Evolutionary conservation across 2,113 vertebrate species (phyloP), one percentile per base, ranked within the genome.

Genomic region (Otus sunia): DNA sequence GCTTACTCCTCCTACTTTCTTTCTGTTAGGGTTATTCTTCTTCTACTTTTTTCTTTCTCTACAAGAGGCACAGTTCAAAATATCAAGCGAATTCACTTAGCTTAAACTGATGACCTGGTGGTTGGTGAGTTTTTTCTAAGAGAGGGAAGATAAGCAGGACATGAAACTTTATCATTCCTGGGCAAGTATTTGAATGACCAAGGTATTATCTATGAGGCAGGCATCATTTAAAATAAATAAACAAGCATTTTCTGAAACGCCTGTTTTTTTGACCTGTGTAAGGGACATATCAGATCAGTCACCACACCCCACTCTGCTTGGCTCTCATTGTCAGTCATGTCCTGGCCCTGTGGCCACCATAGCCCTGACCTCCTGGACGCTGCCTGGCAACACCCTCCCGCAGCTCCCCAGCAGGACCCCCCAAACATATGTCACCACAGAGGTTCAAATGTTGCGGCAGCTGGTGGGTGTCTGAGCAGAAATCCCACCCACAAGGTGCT

Each of bases 311-410:
- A 47, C 10, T 21, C 32, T 68, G 12, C 29, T 39, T 25, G 17
- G 22, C 8, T 63, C 1, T 83, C 6, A 6, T 29, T 52, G 9
- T 10, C 6, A 2, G 6, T 5, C 18, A 6, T 3, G 12, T 58
- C 19, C 34, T 16, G 4, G 18, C 15, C 23, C 53, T 20, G 4
- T 36, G 45, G 17, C 25, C 49, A 68, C 45, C 9, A 16, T 13
- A 4, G 2, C 27, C 36, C 5, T 55, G 43, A 13, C 16, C 16
- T 22, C 64, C 15, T 29, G 10, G 12, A 15, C 1, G 4, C 50
- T 77, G 20, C 7, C 4, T 63, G 11, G 5, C 11, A 80, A 25
- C 6, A 5, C 14, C 10, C 11, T 72, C 21, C 32, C 4, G 2
- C 27, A 87, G 20, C 12, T 83, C 11, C 37, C 7, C 4, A 25